These are phyloP conservation scores for Chloroceryle aenea DNA, from an alignment of 2,113 vertebrate species.

Conservation along the genomic window DNA sequence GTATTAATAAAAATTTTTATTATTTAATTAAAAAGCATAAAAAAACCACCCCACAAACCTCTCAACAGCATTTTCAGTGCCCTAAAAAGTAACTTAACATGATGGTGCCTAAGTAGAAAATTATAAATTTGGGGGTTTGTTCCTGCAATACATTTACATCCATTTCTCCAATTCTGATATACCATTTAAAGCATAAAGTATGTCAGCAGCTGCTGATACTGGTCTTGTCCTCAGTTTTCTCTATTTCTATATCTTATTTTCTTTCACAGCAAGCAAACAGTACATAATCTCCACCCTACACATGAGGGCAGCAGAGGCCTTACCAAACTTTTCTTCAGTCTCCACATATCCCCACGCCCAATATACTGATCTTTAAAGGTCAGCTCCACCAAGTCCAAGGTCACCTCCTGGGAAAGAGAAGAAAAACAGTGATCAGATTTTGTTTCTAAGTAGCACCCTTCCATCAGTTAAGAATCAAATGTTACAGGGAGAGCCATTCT, in stretches of 20 bases:
- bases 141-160: neutral
- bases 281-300: neutral
- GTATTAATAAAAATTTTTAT: no score
- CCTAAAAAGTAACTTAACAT: neutral
- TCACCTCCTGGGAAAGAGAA: constrained; percentile 87
- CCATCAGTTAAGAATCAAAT: neutral
- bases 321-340: constrained; percentile 97
- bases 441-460: neutral
- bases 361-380: constrained; percentile 99
- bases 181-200: neutral
- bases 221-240: neutral
- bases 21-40: no score
- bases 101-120: neutral
- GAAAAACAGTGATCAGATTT: neutral
- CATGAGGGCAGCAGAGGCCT: neutral
- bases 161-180: neutral
- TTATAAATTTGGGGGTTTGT: no score
- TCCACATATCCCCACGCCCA: constrained; percentile 98
- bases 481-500: neutral
- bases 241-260: neutral
- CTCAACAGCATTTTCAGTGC: neutral
- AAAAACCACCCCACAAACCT: neutral
- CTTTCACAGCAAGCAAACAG: neutral
- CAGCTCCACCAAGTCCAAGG: constrained; percentile 94
- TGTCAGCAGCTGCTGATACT: neutral